phyloP scores from a whole-genome alignment of 2,113 vertebrate species.

The Paramormyrops kingsleyae region DNA sequence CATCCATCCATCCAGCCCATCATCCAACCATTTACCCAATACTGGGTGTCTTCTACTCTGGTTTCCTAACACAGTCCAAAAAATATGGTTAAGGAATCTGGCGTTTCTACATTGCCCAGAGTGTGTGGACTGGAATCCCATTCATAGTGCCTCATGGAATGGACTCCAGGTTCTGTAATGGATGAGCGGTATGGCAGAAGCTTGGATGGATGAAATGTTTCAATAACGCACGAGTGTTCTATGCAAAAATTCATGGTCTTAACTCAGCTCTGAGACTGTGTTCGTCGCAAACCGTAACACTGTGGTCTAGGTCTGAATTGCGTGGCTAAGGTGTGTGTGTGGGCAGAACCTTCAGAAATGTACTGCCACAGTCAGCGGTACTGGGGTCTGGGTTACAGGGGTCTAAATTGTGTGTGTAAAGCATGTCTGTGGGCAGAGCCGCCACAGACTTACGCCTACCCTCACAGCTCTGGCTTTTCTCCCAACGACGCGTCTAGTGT shows the following conservation, averaged over 20 bases:
- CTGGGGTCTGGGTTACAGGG: neutral
- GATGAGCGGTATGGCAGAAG: neutral
- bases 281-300: neutral
- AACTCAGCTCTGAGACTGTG: neutral
- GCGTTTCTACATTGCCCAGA: neutral
- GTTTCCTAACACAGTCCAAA: neutral
- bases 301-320: neutral
- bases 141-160: neutral
- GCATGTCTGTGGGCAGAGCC: neutral
- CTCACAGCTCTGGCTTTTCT: neutral
- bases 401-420: neutral
- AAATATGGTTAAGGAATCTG: neutral
- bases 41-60: neutral
- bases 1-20: neutral
- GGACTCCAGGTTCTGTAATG: neutral
- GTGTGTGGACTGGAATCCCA: neutral
- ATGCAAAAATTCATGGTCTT: neutral
- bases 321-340: neutral
- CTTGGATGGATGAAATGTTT: neutral
- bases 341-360: neutral
- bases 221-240: neutral
- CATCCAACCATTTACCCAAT: neutral
- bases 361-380: neutral
- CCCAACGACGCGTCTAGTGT: neutral
- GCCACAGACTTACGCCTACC: neutral